Evolutionary conservation across 2,113 vertebrate species (phyloP), one percentile per base, ranked within the genome.

Genomic region (Bujurquina vittata): DNA sequence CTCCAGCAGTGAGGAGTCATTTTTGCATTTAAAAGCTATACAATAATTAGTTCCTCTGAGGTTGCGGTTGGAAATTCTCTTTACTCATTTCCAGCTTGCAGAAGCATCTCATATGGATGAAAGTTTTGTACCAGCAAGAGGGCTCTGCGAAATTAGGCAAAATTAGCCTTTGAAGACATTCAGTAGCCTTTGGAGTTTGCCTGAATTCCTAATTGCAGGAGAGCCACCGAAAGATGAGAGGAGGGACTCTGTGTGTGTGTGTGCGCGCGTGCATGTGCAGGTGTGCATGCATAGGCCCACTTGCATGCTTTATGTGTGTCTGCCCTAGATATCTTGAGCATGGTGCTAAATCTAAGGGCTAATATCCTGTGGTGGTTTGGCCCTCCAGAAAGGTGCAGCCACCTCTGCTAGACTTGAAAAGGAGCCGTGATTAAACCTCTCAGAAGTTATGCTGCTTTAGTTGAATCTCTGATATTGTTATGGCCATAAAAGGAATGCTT

Each of bases 41-140:
- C 84, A 88, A 92, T 95, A 95, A 95, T 95, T 90, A 95, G 92
- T 92, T 95, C 95, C 94, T 95, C 91, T 83, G 94, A 95, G 95
- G 89, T 84, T 84, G 87, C 55, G 74, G 80, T 87, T 86, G 83
- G 67, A 93, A 89, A 88, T 84, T 91, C 89, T 93, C 88, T 91
- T 91, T 86, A 79, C 88, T 90, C 87, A 23, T 75, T 93, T 91
- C 57, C 84, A 88, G 90, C 60, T 10, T 60, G 73, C 88, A 90
- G 92, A 88, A 83, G 80, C 63, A 55, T 90, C 88, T 89, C 61
- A 49, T 72, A 62, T 23, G 80, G 87, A 92, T 91, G 76, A 92
- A 93, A 93, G 90, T 94, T 94, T 89, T 82, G 76, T 49, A 58
- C 31, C 20, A 86, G 89, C 43, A 26, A 88, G 91, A 87, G 86